Evolutionary conservation across 2,113 vertebrate species (phyloP).

Genomic region (Cheirogaleus medius): DNA sequence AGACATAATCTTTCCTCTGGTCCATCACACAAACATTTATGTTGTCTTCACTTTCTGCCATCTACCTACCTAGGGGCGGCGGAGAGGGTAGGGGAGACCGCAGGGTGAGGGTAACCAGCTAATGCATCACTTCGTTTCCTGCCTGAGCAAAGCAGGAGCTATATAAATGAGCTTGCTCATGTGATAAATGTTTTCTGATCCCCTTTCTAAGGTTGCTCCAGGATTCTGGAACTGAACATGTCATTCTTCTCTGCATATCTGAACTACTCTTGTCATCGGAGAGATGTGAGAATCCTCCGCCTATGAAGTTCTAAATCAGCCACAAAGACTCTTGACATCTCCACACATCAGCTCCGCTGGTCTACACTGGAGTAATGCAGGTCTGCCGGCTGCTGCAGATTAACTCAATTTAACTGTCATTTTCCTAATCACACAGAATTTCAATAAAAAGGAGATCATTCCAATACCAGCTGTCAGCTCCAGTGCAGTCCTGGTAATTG

Average conservation of each 20-base stretch:
- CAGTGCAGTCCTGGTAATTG: not conserved
- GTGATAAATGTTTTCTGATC: conserved; percentile 1
- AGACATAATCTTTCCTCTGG: not conserved
- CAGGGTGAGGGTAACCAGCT: not conserved
- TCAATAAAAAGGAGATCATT: conserved; percentile 46
- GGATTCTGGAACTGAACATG: conserved; percentile 5
- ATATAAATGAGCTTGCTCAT: not conserved
- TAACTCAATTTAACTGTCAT: not conserved
- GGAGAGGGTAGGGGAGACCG: not conserved
- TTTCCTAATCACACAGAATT: not conserved
- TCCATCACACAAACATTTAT: not conserved
- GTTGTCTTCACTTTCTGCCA: not conserved
- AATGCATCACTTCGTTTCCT: not conserved
- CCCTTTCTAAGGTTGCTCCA: conserved; percentile 17
- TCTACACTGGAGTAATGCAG: not conserved
- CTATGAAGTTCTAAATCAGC: not conserved
- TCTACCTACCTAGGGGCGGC: not conserved
- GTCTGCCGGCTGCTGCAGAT: not conserved
- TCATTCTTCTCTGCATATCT: conserved; percentile 17
- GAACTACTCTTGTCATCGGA: not conserved
- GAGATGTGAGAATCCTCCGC: conserved; percentile 17
- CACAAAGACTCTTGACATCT: not conserved
- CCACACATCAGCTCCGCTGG: not conserved
- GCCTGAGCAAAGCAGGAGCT: conserved; percentile 25
- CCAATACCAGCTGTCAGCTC: not conserved